These are phyloP conservation scores for Cyclargus thomasi DNA, from an alignment of 1,140 invertebrate genomes.

Conservation along the genomic window DNA sequence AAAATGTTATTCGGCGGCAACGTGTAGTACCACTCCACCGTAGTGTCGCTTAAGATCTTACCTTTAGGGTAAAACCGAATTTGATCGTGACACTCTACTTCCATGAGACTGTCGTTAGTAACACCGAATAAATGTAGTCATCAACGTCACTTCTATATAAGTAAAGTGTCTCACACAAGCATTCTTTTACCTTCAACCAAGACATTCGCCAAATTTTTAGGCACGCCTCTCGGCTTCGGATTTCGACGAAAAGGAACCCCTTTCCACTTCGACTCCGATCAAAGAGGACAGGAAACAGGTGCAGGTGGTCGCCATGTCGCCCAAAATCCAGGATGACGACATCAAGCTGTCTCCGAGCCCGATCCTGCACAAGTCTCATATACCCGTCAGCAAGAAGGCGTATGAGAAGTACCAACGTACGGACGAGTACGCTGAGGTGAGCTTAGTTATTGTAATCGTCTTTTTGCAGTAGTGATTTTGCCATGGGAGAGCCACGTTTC, in stretches of 20 bases:
- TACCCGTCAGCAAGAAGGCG: conserved; percentile 33
- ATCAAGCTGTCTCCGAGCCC: conserved; percentile 26
- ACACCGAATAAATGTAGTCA: too few relatives aligned
- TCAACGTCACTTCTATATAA: too few relatives aligned
- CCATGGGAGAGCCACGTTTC: too few relatives aligned
- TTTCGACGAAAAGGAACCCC: conserved; percentile 43
- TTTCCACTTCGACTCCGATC: conserved; percentile 65
- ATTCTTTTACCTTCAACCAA: too few relatives aligned
- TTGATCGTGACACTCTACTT: too few relatives aligned
- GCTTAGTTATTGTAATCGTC: neutral
- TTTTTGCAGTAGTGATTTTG: too few relatives aligned
- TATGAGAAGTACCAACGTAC: conserved; percentile 40
- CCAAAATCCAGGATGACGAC: conserved; percentile 43
- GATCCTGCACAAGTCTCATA: conserved; percentile 32
- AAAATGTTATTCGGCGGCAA: too few relatives aligned
- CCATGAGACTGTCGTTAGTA: too few relatives aligned
- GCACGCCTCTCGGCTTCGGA: conserved; percentile 41
- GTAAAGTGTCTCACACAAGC: too few relatives aligned
- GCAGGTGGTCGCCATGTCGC: conserved; percentile 62
- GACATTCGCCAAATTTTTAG: conserved; percentile 26
- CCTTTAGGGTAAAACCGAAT: too few relatives aligned
- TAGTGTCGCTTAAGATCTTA: too few relatives aligned
- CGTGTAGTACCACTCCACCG: too few relatives aligned
- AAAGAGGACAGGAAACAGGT: conserved; percentile 44
- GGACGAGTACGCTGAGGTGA: conserved; percentile 37